phyloP scores from a whole-genome alignment of 64 coral and sea anemone genomes.

The Montipora capricornis region DNA sequence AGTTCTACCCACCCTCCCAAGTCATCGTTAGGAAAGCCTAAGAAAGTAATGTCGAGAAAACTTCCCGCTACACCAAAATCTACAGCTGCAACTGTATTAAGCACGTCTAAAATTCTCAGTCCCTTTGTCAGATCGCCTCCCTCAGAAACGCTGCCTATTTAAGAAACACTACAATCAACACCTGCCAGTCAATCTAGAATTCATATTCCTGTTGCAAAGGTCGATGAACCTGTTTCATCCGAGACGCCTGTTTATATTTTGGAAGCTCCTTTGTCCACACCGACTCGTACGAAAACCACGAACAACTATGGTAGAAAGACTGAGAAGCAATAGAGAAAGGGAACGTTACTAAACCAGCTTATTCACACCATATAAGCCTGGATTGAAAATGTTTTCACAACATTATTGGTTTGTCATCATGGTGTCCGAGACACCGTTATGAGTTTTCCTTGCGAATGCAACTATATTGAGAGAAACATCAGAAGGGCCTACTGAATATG shows the following conservation, averaged over 20 bases:
- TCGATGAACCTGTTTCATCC: neutral
- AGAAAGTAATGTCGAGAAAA: neutral
- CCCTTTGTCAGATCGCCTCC: neutral
- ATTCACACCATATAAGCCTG: neutral
- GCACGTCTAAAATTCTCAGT: neutral
- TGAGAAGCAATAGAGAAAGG: too few species aligned
- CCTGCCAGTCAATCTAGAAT: too few species aligned
- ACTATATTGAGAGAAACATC: too few species aligned
- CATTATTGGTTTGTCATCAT: neutral
- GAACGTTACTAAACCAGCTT: neutral
- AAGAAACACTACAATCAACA: neutral
- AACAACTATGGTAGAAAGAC: neutral
- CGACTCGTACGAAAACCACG: too few species aligned
- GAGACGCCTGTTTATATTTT: neutral
- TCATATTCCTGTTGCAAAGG: neutral
- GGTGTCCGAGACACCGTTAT: too few species aligned
- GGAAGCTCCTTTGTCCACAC: too few species aligned
- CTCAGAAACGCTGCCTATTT: neutral
- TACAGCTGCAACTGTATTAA: neutral
- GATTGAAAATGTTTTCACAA: neutral
- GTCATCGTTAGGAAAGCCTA: neutral
- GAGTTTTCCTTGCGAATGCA: too few species aligned
- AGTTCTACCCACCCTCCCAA: neutral
- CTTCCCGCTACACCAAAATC: neutral
- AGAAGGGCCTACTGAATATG: too few species aligned